phyloP scores from a whole-genome alignment of 1,140 invertebrate species.

The Apocrypta bakeri region DNA sequence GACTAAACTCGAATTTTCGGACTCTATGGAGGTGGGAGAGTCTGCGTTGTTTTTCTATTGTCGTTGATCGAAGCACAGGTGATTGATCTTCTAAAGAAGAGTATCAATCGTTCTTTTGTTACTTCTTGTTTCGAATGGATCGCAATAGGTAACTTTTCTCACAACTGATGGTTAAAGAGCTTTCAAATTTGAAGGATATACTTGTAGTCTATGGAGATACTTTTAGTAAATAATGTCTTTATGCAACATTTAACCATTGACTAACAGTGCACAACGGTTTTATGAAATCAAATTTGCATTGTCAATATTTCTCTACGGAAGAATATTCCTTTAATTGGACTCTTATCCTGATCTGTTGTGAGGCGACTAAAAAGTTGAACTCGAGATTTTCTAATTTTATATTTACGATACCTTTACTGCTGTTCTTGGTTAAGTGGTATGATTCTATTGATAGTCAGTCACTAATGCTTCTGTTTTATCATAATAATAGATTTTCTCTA shows the following conservation, averaged over 20 bases:
- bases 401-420: slow-evolving; percentile 28
- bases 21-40: no score
- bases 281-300: no score
- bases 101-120: not conserved
- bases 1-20: not conserved
- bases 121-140: no score
- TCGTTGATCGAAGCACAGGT: slow-evolving; percentile 1
- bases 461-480: not conserved
- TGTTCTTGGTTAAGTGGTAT: slow-evolving; percentile 33
- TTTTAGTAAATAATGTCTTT: no score
- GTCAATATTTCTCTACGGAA: no score
- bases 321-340: not conserved
- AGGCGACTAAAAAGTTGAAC: not conserved
- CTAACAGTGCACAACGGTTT: no score
- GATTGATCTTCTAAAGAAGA: not conserved
- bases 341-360: not conserved
- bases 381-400: slow-evolving; percentile 2
- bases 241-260: no score
- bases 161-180: no score
- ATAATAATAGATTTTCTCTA: slow-evolving; percentile 6
- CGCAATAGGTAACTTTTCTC: no score
- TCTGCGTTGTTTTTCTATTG: not conserved
- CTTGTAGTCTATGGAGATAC: no score
- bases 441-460: slow-evolving; percentile 15
- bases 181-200: no score